Percentiles rank a stretch among this genome's conserved stretches.
Evolutionary conservation across 2,113 vertebrate genomes (phyloP).

Genomic region (Menidia beryllina): DNA sequence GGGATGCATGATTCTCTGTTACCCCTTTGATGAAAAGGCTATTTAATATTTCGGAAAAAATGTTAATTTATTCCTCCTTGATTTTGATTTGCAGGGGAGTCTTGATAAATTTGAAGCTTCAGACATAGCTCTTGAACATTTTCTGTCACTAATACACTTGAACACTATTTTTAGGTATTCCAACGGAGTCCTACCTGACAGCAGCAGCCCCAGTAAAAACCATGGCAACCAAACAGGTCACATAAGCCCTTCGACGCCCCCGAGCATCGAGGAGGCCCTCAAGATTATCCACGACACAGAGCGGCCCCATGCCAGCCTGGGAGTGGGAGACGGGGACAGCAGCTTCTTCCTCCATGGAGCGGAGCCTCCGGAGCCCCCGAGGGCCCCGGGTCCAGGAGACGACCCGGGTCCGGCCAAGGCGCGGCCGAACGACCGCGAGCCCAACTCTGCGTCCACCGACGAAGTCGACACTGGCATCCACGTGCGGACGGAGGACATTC

Average conservation of each 20-base stretch:
- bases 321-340: conserved; percentile 82
- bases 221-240: conserved; percentile 63
- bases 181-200: conserved; percentile 86
- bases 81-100: no score
- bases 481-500: conserved; percentile 95
- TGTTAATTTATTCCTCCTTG: no score
- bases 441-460: conserved; percentile 89
- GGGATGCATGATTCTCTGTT: no score
- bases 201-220: conserved; percentile 74
- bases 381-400: conserved; percentile 47
- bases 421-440: conserved; percentile 82
- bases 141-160: not conserved
- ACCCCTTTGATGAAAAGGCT: no score
- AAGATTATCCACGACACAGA: conserved; percentile 95
- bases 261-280: conserved; percentile 95
- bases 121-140: no score
- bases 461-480: conserved; percentile 98
- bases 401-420: conserved; percentile 78
- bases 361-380: conserved; percentile 57
- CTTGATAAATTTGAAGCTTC: no score
- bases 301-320: conserved; percentile 81
- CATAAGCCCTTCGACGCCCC: conserved; percentile 85
- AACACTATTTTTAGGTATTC: conserved; percentile 71
- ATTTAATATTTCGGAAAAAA: no score
- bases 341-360: conserved; percentile 92